These are phyloP conservation scores for Mimumesa dahlbomi DNA, from an alignment of 2,888 invertebrate species.

Conservation along the genomic window DNA sequence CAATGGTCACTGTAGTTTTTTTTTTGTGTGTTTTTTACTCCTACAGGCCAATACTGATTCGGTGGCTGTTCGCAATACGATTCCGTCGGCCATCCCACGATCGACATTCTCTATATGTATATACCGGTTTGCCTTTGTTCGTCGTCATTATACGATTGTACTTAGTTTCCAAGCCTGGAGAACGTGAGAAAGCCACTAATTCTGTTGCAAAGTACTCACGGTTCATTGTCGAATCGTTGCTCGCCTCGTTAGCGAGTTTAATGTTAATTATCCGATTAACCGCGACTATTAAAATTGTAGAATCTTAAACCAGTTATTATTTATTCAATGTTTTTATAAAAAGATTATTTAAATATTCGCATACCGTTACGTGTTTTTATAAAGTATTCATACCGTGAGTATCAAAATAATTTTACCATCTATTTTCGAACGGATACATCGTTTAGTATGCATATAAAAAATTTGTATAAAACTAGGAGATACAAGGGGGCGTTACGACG, in stretches of 20 bases:
- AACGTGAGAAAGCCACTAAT: slow-evolving; percentile 24
- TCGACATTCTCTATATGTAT: slow-evolving; percentile 1
- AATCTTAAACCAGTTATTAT: too few relatives aligned
- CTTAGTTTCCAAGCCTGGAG: slow-evolving; percentile 20
- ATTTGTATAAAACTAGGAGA: too few relatives aligned
- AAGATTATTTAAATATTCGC: too few relatives aligned
- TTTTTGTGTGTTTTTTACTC: slow-evolving; percentile 16
- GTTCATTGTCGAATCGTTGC: slow-evolving; percentile 14
- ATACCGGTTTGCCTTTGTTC: slow-evolving; percentile 19
- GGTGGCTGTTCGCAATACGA: neutral
- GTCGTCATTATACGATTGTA: slow-evolving; percentile 24
- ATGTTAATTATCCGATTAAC: too few relatives aligned
- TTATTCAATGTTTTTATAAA: too few relatives aligned
- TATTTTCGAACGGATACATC: too few relatives aligned
- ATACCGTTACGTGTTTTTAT: too few relatives aligned
- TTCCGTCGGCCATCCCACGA: neutral
- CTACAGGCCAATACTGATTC: neutral
- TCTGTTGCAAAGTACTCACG: neutral
- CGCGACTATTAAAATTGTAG: too few relatives aligned
- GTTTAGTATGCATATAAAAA: too few relatives aligned
- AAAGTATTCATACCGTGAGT: too few relatives aligned
- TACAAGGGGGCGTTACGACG: too few relatives aligned
- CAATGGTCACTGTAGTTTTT: slow-evolving; percentile 33
- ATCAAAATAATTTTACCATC: too few relatives aligned
- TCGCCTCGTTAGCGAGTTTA: neutral